Conservation (phyloP, 2,797 vertebrate genomes). For the Alcedo atthis region DNA sequence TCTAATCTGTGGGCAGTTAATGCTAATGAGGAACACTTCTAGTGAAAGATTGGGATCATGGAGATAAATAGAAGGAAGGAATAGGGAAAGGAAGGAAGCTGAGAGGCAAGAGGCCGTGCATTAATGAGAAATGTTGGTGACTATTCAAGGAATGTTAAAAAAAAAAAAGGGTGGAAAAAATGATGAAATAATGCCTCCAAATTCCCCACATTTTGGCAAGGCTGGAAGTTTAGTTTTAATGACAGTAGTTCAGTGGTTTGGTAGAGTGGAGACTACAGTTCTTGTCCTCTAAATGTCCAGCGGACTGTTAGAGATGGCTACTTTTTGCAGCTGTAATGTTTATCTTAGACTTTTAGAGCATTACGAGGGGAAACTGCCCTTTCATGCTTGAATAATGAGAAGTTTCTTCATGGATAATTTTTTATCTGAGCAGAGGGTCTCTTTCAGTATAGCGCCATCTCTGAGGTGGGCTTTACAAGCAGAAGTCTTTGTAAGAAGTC, state of each 20-base stretch:
- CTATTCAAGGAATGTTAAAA: not conserved
- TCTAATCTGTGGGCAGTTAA: not conserved
- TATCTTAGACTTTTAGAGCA: not conserved
- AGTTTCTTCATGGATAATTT: slow-evolving; percentile 3
- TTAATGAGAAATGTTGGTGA: not conserved
- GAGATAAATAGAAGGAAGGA: not conserved
- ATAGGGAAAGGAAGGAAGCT: not conserved
- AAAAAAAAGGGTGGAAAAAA: not conserved
- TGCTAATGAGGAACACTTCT: not conserved
- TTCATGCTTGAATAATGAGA: not conserved
- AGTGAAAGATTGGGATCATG: not conserved
- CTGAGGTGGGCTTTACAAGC: not conserved
- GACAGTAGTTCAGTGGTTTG: not conserved
- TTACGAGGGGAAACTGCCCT: not conserved
- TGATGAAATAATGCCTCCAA: not conserved
- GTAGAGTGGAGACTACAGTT: not conserved
- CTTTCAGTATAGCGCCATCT: not conserved
- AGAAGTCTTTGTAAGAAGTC: not conserved
- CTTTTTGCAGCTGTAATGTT: slow-evolving; percentile 3
- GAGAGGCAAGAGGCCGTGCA: not conserved
- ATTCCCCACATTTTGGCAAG: not conserved
- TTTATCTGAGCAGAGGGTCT: not conserved
- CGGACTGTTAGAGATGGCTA: not conserved
- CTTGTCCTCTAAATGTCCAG: not conserved
- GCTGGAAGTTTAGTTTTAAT: not conserved